Conservation (phyloP, 2,113 vertebrate genomes). For the Euleptes europaea region DNA sequence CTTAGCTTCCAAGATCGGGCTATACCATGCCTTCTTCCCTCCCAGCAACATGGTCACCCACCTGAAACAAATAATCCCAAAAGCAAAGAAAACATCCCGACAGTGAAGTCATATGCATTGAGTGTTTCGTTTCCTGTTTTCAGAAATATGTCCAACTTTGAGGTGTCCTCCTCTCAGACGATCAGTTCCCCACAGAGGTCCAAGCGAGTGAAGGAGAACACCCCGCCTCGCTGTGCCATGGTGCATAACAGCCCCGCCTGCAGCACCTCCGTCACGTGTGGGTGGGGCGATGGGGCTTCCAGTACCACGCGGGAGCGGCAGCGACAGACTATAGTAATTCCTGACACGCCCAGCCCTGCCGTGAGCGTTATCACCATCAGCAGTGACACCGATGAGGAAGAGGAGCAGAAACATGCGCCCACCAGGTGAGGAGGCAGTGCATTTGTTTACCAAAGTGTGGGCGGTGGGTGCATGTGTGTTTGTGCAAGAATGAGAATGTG, state of each 20-base stretch:
- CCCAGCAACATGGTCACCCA: no score
- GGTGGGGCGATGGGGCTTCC: slow-evolving; percentile 82
- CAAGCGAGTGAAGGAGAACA: slow-evolving; percentile 98
- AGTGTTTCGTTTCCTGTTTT: background rate
- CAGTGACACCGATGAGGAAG: slow-evolving; percentile 97
- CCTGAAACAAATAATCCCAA: background rate
- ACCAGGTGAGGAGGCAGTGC: slow-evolving; percentile 78
- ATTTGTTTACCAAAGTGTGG: background rate
- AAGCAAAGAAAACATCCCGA: rapidly evolving
- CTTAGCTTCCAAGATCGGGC: no score
- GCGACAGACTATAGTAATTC: slow-evolving; percentile 96
- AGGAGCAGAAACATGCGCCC: slow-evolving; percentile 91
- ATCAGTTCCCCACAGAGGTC: slow-evolving; percentile 92
- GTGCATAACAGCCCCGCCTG: slow-evolving; percentile 85
- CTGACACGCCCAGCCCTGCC: slow-evolving; percentile 94
- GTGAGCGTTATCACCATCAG: slow-evolving; percentile 99
- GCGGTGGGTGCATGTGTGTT: background rate
- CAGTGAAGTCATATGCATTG: rapidly evolving
- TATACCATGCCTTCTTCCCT: no score
- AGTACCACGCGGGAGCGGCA: slow-evolving; percentile 84
- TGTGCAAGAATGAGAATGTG: background rate
- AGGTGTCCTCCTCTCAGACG: slow-evolving; percentile 92
- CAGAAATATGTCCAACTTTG: slow-evolving; percentile 90
- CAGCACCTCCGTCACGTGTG: slow-evolving; percentile 75
- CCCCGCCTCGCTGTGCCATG: slow-evolving; percentile 91